Evolutionary conservation across 2,888 invertebrate genomes (phyloP).

Genomic region (Microchrysa polita): DNA sequence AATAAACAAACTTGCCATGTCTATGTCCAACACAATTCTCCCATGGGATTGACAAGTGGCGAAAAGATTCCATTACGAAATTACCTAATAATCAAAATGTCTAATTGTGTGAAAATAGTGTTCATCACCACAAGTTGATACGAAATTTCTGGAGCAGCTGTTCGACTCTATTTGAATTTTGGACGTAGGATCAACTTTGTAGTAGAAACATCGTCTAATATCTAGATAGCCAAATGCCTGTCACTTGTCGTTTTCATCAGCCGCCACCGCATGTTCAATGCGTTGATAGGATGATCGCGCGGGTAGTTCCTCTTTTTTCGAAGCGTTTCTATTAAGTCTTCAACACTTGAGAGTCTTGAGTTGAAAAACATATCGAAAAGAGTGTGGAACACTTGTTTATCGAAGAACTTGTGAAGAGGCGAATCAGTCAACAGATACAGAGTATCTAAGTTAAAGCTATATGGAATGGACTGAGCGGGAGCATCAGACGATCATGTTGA

Average conservation of each 20-base stretch:
- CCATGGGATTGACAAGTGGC: neutral
- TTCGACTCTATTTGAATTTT: neutral
- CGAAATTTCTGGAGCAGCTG: too few species aligned
- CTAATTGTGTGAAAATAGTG: constrained; percentile 7
- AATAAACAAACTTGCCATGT: too few species aligned
- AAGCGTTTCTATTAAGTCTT: neutral
- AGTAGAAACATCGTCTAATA: neutral
- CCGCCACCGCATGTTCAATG: too few species aligned
- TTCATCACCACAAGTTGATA: neutral
- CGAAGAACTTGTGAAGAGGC: constrained; percentile 46
- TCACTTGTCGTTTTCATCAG: neutral
- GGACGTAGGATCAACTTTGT: neutral
- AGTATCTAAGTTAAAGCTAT: constrained; percentile 43
- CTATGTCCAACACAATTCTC: too few species aligned
- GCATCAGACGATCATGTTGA: too few species aligned
- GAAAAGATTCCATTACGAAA: neutral
- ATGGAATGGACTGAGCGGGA: too few species aligned
- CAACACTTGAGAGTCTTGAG: neutral
- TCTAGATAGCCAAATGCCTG: constrained; percentile 7
- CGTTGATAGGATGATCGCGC: too few species aligned
- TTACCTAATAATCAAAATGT: constrained; percentile 5
- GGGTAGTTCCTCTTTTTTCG: too few species aligned
- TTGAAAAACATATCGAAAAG: constrained; percentile 8
- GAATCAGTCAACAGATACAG: constrained; percentile 45
- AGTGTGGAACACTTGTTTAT: constrained; percentile 47